Conservation (phyloP, 2,113 vertebrate species). For the Nannospalax galili region DNA sequence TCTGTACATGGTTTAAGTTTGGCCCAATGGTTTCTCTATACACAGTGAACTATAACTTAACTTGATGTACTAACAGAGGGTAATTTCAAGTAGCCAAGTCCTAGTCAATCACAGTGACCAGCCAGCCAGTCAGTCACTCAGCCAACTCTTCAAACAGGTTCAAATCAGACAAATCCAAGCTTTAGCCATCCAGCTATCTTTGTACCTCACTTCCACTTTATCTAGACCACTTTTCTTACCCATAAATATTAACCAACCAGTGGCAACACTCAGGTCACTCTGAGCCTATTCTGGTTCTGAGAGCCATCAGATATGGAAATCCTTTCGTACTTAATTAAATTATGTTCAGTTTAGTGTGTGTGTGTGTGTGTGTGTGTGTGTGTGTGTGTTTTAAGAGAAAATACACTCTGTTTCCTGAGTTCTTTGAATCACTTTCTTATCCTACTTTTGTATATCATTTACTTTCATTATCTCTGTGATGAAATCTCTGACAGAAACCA, state of each 20-base stretch:
- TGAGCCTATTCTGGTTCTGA: neutral
- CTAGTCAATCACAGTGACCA: neutral
- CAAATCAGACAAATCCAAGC: neutral
- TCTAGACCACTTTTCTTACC: neutral
- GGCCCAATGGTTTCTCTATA: constrained; percentile 5
- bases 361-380: no score
- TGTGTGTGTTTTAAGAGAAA: neutral
- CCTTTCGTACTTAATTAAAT: neutral
- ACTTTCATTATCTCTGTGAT: neutral
- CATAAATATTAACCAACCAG: neutral
- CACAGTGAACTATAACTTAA: neutral
- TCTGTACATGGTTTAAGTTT: neutral
- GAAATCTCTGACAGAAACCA: neutral
- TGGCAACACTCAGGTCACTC: neutral
- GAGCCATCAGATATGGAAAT: neutral
- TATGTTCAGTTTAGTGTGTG: neutral
- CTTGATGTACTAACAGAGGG: neutral
- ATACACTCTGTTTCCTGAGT: neutral
- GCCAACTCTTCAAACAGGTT: neutral
- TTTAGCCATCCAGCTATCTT: neutral
- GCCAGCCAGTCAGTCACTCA: neutral
- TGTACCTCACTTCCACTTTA: neutral
- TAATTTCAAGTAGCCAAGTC: neutral
- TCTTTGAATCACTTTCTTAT: neutral
- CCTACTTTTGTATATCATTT: neutral